These are phyloP conservation scores for Diarsia dahlii DNA, from an alignment of 2,888 invertebrate species.

Conservation along the genomic window DNA sequence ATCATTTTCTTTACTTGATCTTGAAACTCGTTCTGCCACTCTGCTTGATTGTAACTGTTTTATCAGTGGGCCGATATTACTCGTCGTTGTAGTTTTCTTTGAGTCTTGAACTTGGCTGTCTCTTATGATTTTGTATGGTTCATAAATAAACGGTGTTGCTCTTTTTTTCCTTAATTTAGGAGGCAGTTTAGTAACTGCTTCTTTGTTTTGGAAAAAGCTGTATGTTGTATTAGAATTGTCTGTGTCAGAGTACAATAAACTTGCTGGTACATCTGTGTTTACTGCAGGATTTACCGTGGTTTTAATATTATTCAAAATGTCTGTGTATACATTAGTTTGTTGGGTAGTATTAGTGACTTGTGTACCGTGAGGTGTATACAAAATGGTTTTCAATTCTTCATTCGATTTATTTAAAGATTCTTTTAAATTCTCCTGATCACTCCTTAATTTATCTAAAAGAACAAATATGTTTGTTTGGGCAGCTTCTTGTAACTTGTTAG, in stretches of 20 bases:
- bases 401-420: conserved; percentile 59
- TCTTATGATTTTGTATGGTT: conserved; percentile 88
- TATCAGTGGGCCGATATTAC: conserved; percentile 85
- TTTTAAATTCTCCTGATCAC: conserved; percentile 62
- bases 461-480: conserved; percentile 66
- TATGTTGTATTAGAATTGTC: conserved; percentile 65
- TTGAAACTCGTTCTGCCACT: conserved; percentile 80
- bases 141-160: conserved; percentile 83
- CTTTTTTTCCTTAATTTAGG: conserved; percentile 76
- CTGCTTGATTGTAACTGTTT: conserved; percentile 85
- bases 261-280: conserved; percentile 25
- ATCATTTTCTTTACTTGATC: conserved; percentile 71
- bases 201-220: conserved; percentile 69
- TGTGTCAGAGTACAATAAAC: conserved; percentile 33
- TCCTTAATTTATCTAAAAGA: conserved; percentile 72
- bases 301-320: conserved; percentile 87
- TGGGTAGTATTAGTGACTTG: conserved; percentile 45
- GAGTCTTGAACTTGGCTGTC: conserved; percentile 83
- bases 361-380: conserved; percentile 43
- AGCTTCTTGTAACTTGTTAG: conserved; percentile 55
- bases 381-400: conserved; percentile 47
- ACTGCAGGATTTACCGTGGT: conserved; percentile 47
- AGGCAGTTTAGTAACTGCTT: conserved; percentile 69
- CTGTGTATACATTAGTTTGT: conserved; percentile 84
- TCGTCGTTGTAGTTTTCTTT: conserved; percentile 83